Evolutionary conservation across 2,113 vertebrate genomes (phyloP).

Genomic region (Chloropsis cyanopogon): DNA sequence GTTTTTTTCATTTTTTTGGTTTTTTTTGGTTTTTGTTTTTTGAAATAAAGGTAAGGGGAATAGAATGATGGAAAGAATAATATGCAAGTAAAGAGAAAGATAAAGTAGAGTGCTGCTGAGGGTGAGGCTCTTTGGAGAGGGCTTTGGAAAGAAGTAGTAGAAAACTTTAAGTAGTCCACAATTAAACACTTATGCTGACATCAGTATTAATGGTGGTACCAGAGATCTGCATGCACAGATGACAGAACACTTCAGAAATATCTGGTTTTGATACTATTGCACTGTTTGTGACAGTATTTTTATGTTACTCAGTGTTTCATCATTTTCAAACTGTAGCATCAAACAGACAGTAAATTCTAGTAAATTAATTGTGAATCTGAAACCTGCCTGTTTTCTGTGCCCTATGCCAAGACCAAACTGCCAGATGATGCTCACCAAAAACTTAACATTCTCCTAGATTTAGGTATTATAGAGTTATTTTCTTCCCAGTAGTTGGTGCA

Average conservation of each 20-base stretch:
- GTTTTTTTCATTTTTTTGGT: background rate
- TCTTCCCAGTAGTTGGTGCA: background rate
- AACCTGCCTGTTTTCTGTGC: background rate
- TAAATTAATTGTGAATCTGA: background rate
- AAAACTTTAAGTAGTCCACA: background rate
- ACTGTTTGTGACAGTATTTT: background rate
- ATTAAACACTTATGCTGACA: background rate
- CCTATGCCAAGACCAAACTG: fast-evolving
- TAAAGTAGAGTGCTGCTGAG: background rate
- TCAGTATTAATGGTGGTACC: background rate
- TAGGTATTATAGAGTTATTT: background rate
- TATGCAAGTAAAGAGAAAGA: background rate
- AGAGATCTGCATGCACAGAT: background rate
- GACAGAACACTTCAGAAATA: background rate
- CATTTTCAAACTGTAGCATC: background rate
- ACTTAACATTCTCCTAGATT: background rate
- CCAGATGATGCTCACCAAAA: background rate
- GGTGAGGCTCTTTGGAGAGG: background rate
- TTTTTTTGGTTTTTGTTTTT: background rate
- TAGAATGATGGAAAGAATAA: background rate
- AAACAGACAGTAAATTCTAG: background rate
- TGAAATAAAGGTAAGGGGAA: background rate
- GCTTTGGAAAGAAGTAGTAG: background rate
- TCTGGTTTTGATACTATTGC: background rate
- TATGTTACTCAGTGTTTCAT: background rate